Conservation (phyloP, 2,888 invertebrate species). For the Microdon myrmicae region DNA sequence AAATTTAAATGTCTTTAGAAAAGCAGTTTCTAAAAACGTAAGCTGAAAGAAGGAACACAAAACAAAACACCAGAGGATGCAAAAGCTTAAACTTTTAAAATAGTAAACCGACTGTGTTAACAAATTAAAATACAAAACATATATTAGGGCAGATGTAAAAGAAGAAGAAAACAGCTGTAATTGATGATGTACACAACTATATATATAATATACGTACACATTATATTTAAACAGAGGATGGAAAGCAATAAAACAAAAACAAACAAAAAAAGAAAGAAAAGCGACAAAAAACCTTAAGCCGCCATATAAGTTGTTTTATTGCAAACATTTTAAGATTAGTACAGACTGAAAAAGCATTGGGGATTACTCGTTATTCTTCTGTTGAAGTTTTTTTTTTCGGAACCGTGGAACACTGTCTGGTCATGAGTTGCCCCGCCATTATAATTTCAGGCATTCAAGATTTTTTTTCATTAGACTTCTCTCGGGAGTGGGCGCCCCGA, state of each 20-base stretch:
- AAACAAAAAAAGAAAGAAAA: conserved; percentile 15
- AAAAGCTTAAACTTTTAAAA: conserved; percentile 11
- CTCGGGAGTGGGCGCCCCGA: too few relatives aligned
- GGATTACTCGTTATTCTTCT: too few relatives aligned
- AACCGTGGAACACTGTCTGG: too few relatives aligned
- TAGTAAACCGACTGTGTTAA: conserved; percentile 42
- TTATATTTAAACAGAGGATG: conserved; percentile 25
- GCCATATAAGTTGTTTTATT: not conserved
- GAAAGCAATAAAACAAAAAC: conserved; percentile 29
- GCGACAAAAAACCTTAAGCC: not conserved
- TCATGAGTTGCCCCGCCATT: too few relatives aligned
- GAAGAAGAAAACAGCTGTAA: conserved; percentile 17
- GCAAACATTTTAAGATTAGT: not conserved
- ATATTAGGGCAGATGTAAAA: conserved; percentile 2
- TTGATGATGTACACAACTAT: conserved; percentile 31
- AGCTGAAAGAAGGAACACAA: too few relatives aligned
- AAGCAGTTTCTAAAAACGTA: too few relatives aligned
- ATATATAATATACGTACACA: conserved; percentile 32
- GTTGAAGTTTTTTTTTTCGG: too few relatives aligned
- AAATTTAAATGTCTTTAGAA: too few relatives aligned
- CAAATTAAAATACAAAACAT: conserved; percentile 26
- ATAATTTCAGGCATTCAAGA: too few relatives aligned
- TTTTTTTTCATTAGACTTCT: too few relatives aligned
- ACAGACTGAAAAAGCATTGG: too few relatives aligned
- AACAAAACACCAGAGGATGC: conserved; percentile 11